Evolutionary conservation across 1,140 invertebrate genomes (phyloP).

Genomic region (Linepithema humile): DNA sequence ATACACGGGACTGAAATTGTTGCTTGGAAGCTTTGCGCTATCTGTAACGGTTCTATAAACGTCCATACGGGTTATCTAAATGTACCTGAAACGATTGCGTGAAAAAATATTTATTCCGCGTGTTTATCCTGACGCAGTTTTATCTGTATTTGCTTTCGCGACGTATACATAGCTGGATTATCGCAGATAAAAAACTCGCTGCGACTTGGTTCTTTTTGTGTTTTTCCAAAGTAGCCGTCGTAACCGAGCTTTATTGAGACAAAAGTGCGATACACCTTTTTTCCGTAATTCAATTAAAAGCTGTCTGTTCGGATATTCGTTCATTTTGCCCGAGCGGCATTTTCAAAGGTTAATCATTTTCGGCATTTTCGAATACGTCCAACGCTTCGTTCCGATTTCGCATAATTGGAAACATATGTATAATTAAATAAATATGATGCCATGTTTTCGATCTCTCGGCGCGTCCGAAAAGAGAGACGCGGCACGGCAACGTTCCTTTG

Average conservation of each 20-base stretch:
- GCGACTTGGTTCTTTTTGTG: slow-evolving; percentile 11
- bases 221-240: neutral
- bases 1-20: slow-evolving; percentile 33
- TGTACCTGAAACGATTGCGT: slow-evolving; percentile 45
- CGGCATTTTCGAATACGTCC: neutral
- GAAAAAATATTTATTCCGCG: slow-evolving; percentile 51
- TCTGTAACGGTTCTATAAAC: slow-evolving; percentile 36
- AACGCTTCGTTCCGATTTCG: neutral
- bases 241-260: slow-evolving; percentile 28
- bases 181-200: slow-evolving; percentile 26
- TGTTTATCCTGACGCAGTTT: slow-evolving; percentile 43
- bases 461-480: neutral
- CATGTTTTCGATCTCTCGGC: neutral
- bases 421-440: neutral
- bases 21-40: slow-evolving; percentile 40
- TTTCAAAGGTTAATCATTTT: neutral
- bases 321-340: neutral
- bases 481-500: neutral
- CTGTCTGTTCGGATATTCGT: neutral
- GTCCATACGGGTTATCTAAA: slow-evolving; percentile 37
- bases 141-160: slow-evolving; percentile 32
- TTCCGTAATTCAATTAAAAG: slow-evolving; percentile 2
- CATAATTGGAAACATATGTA: neutral
- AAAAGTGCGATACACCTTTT: neutral
- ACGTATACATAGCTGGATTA: slow-evolving; percentile 11